These are phyloP conservation scores for Anthophora plumipes DNA, from an alignment of 2,888 invertebrate species.

Conservation along the genomic window DNA sequence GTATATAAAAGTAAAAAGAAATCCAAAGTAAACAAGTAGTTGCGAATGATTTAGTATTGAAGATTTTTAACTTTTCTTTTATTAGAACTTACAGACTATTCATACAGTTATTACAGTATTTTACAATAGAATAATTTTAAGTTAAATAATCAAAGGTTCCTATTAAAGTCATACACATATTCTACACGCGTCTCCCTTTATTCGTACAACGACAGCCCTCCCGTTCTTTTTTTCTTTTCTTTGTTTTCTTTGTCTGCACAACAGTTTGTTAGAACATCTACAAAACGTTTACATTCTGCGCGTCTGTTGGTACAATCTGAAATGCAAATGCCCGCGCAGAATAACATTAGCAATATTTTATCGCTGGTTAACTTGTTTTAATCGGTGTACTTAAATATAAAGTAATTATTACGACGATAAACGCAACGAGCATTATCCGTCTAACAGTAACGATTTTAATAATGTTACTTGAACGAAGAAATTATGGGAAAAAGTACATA, in stretches of 20 bases:
- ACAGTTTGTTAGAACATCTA: constrained; percentile 57
- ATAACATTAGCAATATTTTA: constrained; percentile 43
- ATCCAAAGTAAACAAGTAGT: not conserved
- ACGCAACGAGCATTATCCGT: not conserved
- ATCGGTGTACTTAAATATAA: not conserved
- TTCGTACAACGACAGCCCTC: constrained; percentile 58
- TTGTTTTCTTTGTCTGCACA: constrained; percentile 22
- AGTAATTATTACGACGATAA: constrained; percentile 3
- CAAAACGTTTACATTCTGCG: constrained; percentile 44
- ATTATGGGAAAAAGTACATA: not conserved
- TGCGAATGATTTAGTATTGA: not conserved
- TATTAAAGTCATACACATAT: constrained; percentile 73
- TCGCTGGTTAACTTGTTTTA: constrained; percentile 37
- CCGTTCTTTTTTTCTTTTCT: constrained; percentile 7
- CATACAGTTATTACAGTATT: constrained; percentile 81
- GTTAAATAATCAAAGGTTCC: constrained; percentile 75
- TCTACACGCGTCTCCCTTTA: constrained; percentile 64
- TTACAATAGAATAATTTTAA: constrained; percentile 80
- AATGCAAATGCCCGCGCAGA: constrained; percentile 36
- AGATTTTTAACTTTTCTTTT: constrained; percentile 74
- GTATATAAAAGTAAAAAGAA: constrained; percentile 1
- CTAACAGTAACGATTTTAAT: not conserved
- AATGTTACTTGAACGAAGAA: not conserved
- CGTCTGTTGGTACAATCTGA: constrained; percentile 12
- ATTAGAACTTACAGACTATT: constrained; percentile 80